These are phyloP conservation scores for Myanophis thanlyinensis DNA, from an alignment of 2,113 vertebrate genomes.

Conservation along the genomic window DNA sequence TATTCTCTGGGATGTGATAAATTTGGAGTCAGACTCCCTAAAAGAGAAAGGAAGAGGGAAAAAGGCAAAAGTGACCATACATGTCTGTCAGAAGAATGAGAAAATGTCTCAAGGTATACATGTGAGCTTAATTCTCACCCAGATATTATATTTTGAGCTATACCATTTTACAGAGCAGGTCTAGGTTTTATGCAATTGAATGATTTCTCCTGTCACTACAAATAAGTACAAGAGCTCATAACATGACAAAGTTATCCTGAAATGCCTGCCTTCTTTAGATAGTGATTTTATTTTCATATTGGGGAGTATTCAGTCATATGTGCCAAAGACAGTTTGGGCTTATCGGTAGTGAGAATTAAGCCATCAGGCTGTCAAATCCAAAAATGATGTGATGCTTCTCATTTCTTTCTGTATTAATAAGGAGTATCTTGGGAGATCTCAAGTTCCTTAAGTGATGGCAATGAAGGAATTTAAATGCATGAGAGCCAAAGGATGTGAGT, in stretches of 20 bases:
- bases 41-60: neutral
- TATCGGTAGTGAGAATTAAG: neutral
- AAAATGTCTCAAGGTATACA: conserved; percentile 1
- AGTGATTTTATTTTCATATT: neutral
- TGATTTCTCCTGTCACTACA: neutral
- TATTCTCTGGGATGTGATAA: neutral
- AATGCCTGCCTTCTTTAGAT: neutral
- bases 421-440: neutral
- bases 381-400: neutral
- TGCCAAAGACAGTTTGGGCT: neutral
- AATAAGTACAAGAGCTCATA: neutral
- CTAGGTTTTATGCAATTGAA: neutral
- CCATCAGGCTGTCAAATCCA: too few relatives aligned
- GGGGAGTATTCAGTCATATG: neutral
- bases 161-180: neutral
- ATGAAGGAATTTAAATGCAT: conserved; percentile 6
- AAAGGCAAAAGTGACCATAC: neutral
- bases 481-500: neutral
- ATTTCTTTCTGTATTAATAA: conserved; percentile 4
- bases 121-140: neutral
- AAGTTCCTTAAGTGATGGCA: neutral
- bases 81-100: neutral
- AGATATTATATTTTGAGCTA: neutral
- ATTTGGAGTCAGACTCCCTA: too few relatives aligned
- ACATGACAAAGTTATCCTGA: neutral